phyloP scores from a whole-genome alignment of 2,888 invertebrate genomes.

The Anarsia innoxiella region DNA sequence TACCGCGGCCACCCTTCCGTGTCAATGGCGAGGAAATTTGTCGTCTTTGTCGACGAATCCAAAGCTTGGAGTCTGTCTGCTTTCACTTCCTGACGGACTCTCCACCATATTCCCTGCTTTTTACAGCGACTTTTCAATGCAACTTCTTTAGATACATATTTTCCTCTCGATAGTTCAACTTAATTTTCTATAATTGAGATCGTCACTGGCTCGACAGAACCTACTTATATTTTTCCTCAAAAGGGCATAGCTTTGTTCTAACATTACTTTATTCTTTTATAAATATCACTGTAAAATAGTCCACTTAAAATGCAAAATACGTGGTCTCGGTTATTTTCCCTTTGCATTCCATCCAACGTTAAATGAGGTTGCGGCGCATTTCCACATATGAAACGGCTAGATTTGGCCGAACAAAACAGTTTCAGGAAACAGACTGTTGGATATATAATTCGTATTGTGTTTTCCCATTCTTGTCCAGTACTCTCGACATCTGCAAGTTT shows the following conservation, averaged over 20 bases:
- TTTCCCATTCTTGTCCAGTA: not conserved
- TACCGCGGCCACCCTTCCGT: constrained; percentile 35
- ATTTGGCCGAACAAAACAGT: not conserved
- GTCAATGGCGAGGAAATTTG: constrained; percentile 50
- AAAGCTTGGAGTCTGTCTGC: constrained; percentile 30
- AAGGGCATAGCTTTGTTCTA: no score
- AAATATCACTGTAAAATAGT: no score
- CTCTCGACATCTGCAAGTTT: constrained; percentile 11
- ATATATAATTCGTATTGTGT: constrained; percentile 5
- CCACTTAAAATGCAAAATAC: constrained; percentile 2
- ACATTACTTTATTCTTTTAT: no score
- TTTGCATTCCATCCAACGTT: not conserved
- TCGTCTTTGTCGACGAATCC: constrained; percentile 38
- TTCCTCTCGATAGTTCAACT: no score
- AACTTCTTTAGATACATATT: no score
- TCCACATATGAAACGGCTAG: not conserved
- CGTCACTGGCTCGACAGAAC: no score
- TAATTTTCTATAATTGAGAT: no score
- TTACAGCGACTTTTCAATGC: no score
- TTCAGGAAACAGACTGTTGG: not conserved
- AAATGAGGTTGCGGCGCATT: not conserved
- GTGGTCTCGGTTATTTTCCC: constrained; percentile 2
- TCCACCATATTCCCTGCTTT: no score
- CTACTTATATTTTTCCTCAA: no score
- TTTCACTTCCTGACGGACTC: no score